Percentiles rank a stretch among this genome's conserved stretches.
Conservation (phyloP, 2,113 vertebrate species). For the Anthoscopus minutus region DNA sequence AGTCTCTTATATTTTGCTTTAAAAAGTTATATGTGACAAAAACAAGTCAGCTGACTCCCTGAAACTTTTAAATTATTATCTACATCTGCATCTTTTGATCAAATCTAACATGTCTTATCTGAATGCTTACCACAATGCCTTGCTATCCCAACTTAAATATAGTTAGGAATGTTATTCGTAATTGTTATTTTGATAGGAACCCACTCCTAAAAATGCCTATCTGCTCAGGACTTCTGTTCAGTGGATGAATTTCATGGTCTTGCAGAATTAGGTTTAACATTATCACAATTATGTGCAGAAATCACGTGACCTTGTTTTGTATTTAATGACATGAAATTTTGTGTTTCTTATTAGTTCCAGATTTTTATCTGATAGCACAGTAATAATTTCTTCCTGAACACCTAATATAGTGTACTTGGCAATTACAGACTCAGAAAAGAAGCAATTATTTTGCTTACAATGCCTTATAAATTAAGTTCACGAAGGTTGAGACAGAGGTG, state of each 20-base stretch:
- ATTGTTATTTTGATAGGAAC: neutral
- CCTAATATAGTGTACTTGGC: neutral
- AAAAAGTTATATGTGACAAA: neutral
- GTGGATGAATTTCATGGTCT: neutral
- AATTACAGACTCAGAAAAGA: slow-evolving; percentile 23
- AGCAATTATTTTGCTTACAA: slow-evolving; percentile 58
- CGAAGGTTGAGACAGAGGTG: slow-evolving; percentile 37
- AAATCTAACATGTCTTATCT: neutral
- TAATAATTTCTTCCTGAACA: slow-evolving; percentile 17
- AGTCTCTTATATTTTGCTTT: neutral
- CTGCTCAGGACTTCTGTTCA: neutral
- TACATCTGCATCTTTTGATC: neutral
- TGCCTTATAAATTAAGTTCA: slow-evolving; percentile 47
- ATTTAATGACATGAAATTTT: slow-evolving; percentile 30
- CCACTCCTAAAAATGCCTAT: neutral
- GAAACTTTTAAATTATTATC: neutral
- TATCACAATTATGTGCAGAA: slow-evolving; percentile 16
- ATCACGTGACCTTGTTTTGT: slow-evolving; percentile 29
- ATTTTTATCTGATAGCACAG: neutral
- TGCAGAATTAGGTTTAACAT: neutral
- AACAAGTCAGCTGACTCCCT: neutral
- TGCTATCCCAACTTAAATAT: neutral
- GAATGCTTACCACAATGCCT: neutral
- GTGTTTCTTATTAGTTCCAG: slow-evolving; percentile 35
- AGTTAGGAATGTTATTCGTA: neutral